These are phyloP conservation scores for Eubasilissa splendida DNA, from an alignment of 2,888 invertebrate genomes.

Conservation along the genomic window DNA sequence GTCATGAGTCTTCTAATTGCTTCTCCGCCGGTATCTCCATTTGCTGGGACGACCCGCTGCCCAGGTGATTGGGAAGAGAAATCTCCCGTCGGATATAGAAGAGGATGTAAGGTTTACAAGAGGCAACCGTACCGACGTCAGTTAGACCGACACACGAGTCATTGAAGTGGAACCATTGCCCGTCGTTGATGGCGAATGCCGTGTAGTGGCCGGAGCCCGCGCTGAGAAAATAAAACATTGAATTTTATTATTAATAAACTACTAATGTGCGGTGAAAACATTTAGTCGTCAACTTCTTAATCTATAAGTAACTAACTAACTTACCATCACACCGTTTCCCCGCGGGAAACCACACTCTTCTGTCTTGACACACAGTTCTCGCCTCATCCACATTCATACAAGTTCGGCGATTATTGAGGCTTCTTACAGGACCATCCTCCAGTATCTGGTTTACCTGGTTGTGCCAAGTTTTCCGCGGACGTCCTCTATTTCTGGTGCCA, in stretches of 20 bases:
- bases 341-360: too few relatives aligned
- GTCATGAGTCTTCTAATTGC: conserved; percentile 55
- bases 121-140: conserved; percentile 78
- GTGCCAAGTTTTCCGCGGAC: too few relatives aligned
- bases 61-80: conserved; percentile 62
- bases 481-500: too few relatives aligned
- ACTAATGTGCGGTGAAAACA: too few relatives aligned
- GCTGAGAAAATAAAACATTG: conserved; percentile 65
- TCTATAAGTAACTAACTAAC: too few relatives aligned
- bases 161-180: conserved; percentile 90
- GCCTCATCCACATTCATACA: too few relatives aligned
- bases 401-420: too few relatives aligned
- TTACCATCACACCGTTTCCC: too few relatives aligned
- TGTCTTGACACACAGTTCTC: too few relatives aligned
- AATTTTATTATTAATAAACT: background rate
- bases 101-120: conserved; percentile 88
- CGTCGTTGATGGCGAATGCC: conserved; percentile 85
- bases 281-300: too few relatives aligned
- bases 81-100: conserved; percentile 85
- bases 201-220: conserved; percentile 90
- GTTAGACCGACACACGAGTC: conserved; percentile 85
- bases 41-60: background rate
- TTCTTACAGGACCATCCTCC: too few relatives aligned
- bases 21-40: conserved; percentile 31
- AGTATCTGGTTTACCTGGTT: too few relatives aligned